Conservation (phyloP, 2,797 vertebrate genomes). For the Schizopygopsis malacanthus region DNA sequence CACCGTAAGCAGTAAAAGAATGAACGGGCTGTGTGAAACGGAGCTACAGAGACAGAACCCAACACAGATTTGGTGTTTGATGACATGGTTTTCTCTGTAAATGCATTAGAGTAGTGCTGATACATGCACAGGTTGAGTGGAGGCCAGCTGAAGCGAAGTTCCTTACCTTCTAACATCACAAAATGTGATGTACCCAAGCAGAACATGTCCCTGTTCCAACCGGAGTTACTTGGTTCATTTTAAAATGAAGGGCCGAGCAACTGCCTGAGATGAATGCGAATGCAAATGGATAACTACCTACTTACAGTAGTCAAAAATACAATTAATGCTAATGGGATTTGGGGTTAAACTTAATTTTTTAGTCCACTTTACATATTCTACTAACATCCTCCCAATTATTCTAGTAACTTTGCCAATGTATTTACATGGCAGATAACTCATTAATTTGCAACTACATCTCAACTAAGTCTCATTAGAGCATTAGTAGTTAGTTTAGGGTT, state of each 20-base stretch:
- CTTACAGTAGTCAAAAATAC: not conserved
- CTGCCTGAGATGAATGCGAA: not conserved
- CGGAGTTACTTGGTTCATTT: not conserved
- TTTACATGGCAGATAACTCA: not conserved
- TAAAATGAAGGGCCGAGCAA: not conserved
- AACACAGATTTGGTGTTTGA: not conserved
- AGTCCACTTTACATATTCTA: not conserved
- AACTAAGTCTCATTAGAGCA: not conserved
- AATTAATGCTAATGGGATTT: slow-evolving; percentile 5
- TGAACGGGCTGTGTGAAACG: not conserved
- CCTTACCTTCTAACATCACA: slow-evolving; percentile 18
- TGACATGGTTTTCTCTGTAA: slow-evolving; percentile 12
- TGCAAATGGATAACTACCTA: not conserved
- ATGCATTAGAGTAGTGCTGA: slow-evolving; percentile 42
- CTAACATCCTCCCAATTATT: not conserved
- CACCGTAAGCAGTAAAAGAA: slow-evolving; percentile 1
- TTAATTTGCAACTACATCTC: not conserved
- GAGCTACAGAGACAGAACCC: not conserved
- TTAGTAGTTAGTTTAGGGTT: not conserved
- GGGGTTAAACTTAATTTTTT: not conserved
- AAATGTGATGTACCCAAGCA: slow-evolving; percentile 37
- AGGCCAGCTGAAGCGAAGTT: slow-evolving; percentile 28
- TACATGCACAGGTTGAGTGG: slow-evolving; percentile 2
- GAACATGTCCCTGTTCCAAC: slow-evolving; percentile 12
- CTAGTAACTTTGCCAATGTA: not conserved